phyloP scores from a whole-genome alignment of 2,113 vertebrate genomes.

The Piprites chloris region DNA sequence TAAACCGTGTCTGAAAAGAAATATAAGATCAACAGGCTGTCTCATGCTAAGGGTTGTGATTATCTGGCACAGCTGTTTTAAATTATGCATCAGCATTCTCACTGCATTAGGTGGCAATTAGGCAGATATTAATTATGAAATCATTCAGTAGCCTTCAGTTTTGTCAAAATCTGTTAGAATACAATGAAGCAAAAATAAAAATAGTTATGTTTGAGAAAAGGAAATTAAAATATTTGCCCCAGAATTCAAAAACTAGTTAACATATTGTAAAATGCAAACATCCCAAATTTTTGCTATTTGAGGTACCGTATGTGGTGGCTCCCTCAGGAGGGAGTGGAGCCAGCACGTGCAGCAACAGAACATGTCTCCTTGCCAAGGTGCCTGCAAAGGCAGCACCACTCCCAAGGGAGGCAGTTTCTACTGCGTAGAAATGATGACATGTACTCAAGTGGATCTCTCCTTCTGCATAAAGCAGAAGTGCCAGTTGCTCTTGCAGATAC shows the following conservation, averaged over 20 bases:
- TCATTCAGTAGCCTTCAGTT: slow-evolving; percentile 22
- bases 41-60: slow-evolving; percentile 25
- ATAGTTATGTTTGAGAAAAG: neutral
- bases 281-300: neutral
- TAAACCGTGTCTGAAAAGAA: neutral
- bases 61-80: slow-evolving; percentile 42
- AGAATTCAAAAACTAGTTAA: neutral
- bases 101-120: slow-evolving; percentile 47
- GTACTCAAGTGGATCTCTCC: neutral
- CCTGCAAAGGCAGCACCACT: fast-evolving
- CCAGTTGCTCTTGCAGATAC: neutral
- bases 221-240: neutral
- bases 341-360: fast-evolving
- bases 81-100: neutral
- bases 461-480: neutral
- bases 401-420: neutral
- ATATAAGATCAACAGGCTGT: slow-evolving; percentile 8
- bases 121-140: slow-evolving; percentile 48
- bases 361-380: neutral
- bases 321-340: neutral
- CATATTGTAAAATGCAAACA: neutral
- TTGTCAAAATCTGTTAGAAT: slow-evolving; percentile 13
- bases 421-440: neutral
- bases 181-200: neutral
- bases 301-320: fast-evolving